These are phyloP conservation scores for Pseudopleuronectes americanus DNA, from an alignment of 2,797 vertebrate species.

Conservation along the genomic window DNA sequence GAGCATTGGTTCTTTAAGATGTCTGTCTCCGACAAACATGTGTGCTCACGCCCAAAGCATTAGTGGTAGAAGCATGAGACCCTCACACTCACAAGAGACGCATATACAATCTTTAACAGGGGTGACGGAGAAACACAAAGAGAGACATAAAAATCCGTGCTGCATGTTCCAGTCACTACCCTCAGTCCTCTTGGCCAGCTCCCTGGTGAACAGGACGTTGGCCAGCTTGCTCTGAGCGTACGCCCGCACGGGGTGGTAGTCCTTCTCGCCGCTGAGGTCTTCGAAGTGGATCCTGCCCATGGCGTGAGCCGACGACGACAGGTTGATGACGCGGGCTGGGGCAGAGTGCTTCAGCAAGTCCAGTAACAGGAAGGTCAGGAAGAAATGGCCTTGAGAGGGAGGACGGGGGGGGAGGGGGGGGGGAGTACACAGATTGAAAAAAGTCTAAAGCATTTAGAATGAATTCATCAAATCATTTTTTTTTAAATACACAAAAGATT, in stretches of 20 bases:
- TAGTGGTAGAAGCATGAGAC: slow-evolving; percentile 72
- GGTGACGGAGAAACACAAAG: slow-evolving; percentile 4
- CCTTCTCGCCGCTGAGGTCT: slow-evolving; percentile 74
- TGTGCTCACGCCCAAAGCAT: slow-evolving; percentile 31
- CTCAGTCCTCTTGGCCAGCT: slow-evolving; percentile 78
- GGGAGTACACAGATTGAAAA: no score
- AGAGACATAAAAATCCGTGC: slow-evolving; percentile 5
- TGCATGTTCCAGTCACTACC: slow-evolving; percentile 53
- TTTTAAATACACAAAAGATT: no score
- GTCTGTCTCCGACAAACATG: slow-evolving; percentile 12
- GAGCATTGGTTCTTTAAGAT: neutral
- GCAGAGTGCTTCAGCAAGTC: slow-evolving; percentile 84
- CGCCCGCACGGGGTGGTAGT: slow-evolving; percentile 73
- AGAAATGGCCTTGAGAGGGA: slow-evolving; percentile 80
- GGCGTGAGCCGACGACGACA: slow-evolving; percentile 72
- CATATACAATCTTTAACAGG: slow-evolving; percentile 54
- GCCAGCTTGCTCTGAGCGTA: slow-evolving; percentile 85
- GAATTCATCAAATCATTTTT: no score
- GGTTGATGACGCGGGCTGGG: slow-evolving; percentile 82
- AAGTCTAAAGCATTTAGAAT: no score
- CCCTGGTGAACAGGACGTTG: slow-evolving; percentile 82
- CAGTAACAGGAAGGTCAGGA: slow-evolving; percentile 82
- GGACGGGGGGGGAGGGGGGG: neutral
- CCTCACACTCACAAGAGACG: slow-evolving; percentile 50
- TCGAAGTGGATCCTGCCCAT: slow-evolving; percentile 84